phyloP scores from a whole-genome alignment of 2,797 vertebrate genomes.

The Alca torda region DNA sequence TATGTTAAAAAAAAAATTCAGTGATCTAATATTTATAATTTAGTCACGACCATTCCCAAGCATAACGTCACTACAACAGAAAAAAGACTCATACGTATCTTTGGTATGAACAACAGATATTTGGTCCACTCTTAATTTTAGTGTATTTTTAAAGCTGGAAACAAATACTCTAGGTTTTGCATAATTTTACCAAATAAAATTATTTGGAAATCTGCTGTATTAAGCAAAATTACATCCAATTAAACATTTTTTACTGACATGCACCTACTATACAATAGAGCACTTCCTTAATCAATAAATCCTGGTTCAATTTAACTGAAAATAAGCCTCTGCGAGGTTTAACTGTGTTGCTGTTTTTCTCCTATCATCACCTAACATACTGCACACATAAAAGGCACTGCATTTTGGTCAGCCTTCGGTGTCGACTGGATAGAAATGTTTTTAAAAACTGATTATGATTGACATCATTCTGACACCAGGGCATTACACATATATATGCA shows the following conservation, averaged over 20 bases:
- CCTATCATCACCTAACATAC: background rate
- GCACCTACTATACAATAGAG: background rate
- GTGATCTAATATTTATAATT: background rate
- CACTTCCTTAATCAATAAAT: background rate
- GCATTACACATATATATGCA: background rate
- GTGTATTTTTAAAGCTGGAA: background rate
- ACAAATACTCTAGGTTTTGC: background rate
- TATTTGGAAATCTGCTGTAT: background rate
- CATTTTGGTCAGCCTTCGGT: background rate
- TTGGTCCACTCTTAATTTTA: background rate
- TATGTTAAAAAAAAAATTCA: background rate
- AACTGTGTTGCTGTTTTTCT: background rate
- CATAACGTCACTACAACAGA: background rate
- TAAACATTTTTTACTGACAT: background rate
- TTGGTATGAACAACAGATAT: background rate
- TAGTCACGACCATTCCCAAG: background rate
- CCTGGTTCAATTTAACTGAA: conserved; percentile 4
- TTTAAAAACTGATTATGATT: background rate
- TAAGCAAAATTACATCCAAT: background rate
- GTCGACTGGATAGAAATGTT: background rate
- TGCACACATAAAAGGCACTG: background rate
- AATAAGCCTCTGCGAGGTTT: background rate
- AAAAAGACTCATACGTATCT: background rate
- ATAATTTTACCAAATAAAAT: background rate
- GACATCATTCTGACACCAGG: background rate